Conservation (phyloP, 2,888 invertebrate genomes). For the Thyatira batis region DNA sequence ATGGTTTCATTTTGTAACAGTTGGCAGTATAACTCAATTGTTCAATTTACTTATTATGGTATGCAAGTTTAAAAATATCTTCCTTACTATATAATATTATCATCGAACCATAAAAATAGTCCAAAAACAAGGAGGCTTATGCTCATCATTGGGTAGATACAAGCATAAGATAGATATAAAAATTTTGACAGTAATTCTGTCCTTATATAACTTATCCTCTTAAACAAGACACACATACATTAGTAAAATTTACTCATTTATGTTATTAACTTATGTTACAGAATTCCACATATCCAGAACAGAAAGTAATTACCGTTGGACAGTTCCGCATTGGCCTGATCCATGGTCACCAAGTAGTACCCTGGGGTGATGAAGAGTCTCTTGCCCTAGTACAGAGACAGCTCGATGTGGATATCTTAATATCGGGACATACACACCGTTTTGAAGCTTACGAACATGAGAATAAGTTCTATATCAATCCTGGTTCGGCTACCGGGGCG, state of each 20-base stretch:
- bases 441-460: slow-evolving; percentile 99
- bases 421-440: slow-evolving; percentile 99
- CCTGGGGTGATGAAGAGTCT: slow-evolving; percentile 97
- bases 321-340: slow-evolving; percentile 98
- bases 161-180: no score
- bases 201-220: no score
- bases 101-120: no score
- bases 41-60: no score
- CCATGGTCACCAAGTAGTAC: slow-evolving; percentile 99
- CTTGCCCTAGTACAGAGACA: slow-evolving; percentile 97
- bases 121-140: no score
- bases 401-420: slow-evolving; percentile 98
- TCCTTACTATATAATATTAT: neutral
- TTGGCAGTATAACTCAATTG: no score
- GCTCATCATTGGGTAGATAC: no score
- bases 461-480: slow-evolving; percentile 99
- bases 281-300: slow-evolving; percentile 96
- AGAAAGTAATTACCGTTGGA: slow-evolving; percentile 99
- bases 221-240: neutral
- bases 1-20: no score
- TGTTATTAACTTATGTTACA: slow-evolving; percentile 50
- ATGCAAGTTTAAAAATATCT: neutral
- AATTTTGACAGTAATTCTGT: no score
- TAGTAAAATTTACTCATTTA: neutral
- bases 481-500: slow-evolving; percentile 99